Base-by-base conservation (phyloP, 1,140 invertebrate genomes). In the Eurosta solidaginis region DNA sequence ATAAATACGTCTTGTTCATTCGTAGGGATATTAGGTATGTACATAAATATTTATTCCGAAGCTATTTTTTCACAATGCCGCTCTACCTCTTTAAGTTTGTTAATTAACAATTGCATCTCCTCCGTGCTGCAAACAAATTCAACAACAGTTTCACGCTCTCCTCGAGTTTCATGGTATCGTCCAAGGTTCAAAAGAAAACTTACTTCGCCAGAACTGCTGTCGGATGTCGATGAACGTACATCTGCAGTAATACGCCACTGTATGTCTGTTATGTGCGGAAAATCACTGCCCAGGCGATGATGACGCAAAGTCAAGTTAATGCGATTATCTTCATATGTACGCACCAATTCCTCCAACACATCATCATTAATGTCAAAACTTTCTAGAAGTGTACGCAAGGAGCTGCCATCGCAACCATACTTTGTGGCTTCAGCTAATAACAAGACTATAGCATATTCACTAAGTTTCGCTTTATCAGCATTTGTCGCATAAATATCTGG, bases 41-140 rank as follows among this genome's bases (percentile, higher is more conserved):
- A 17, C 45, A 3, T 47, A 14, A 17, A 47, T 14, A 25, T 27
- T 74, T 75, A 78, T 36, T 79, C 40, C 9, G 20, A 45, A 36
- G 78, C 63, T 40, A 83, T 68, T 47, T 83, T 84, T 7, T 81
- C 78, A 59, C 85, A 87, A 44, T 88, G 87, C 4, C 86, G 74
- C 68, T 88, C 85, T 4, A 88, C 87, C 74, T 88, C 86, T 74
- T 88, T 88, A 0, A 88, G 78, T 0, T 83, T 83, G 47, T 85
- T 84, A 22, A 88, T 83, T 44, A 88, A 44, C 10, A 82, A 85
- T 14, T 88, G 87, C 73, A 88, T 77, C 76, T 88, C 87, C 52
- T 88, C 87, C 40, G 81, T 82, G 68, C 88, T 88, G 77, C 86
- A 87, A 1, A 84, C 54, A 7, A 88, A 87, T 78, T 88, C 84